phyloP scores from a whole-genome alignment of 2,888 invertebrate species.

The Orthosia gothica region DNA sequence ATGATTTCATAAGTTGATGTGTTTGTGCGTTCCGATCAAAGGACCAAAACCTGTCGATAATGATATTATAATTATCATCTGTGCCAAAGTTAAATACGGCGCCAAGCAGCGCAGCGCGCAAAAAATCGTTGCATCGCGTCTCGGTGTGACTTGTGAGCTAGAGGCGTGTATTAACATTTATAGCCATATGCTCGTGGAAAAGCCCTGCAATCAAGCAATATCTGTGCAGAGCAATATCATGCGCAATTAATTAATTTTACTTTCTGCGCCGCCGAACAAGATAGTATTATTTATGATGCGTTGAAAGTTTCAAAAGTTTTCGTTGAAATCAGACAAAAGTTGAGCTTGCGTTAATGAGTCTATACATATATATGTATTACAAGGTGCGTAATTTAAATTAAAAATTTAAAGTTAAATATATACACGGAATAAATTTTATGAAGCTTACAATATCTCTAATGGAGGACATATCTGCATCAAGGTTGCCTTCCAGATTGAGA shows the following conservation, averaged over 20 bases:
- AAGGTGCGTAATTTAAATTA: not conserved
- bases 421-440: not conserved
- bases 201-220: conserved; percentile 32
- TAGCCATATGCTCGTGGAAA: conserved; percentile 20
- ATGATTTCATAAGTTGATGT: no score
- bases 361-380: not conserved
- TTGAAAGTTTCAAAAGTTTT: conserved; percentile 26
- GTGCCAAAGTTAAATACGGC: no score
- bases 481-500: not conserved
- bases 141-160: conserved; percentile 42
- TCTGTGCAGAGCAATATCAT: conserved; percentile 41
- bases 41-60: no score
- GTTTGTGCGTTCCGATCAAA: no score
- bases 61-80: no score
- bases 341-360: conserved; percentile 17
- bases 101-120: no score
- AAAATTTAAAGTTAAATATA: not conserved
- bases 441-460: not conserved
- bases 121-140: conserved; percentile 8
- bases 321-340: conserved; percentile 4
- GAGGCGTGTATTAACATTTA: conserved; percentile 27
- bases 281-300: conserved; percentile 26
- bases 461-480: not conserved
- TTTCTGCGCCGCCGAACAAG: conserved; percentile 21
- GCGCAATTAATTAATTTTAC: conserved; percentile 36